Base-by-base conservation (phyloP, 2,797 vertebrate species). In the Mareca penelope region DNA sequence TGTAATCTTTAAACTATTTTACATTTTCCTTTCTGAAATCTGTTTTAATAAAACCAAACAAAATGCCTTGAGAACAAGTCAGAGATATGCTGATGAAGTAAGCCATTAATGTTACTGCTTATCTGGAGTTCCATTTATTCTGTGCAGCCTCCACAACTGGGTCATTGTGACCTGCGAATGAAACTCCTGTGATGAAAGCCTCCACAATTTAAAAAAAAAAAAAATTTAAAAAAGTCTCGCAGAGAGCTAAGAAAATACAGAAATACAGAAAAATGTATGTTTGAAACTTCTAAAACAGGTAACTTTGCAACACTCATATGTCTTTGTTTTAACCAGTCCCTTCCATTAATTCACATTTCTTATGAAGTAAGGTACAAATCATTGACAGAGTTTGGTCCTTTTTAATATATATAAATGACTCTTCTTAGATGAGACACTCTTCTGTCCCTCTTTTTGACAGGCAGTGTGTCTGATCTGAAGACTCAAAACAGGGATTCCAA, bases 41-140 rank as follows among this genome's bases (percentile, higher is more conserved):
- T 77, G 15, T 94, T 93, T 89, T 91, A 93, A 95, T 96, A 94
- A 96, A 96, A 92, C 84, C 78, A 88, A 91, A 92, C 60, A 73
- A 93, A 94, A 69, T 88, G 91, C 92, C 76, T 87, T 90, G 65
- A 88, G 90, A 93, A 91, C 90, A 96, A 93, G 85, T 46, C 88
- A 92, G 93, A 82, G 70, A 95, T 92, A 89, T 8, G 86, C 82
- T 96, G 93, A 92, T 48, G 52, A 90, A 84, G 85, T 84, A 64
- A 80, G 89, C 64, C 97, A 80, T 85, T 70, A 80, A 95, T 69
- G 75, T 94, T 90, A 67, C 75, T 76, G 85, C 94, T 95, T 97
- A 95, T 91, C 94, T 96, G 79, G 64, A 95, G 77, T 68, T 95
- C 71, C 77, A 69, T 96, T 97, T 95, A 46, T 86, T 93, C 26